Percentiles rank a stretch among this genome's conserved stretches.
Conservation (phyloP, 2,113 vertebrate species). For the Anhinga rufa region DNA sequence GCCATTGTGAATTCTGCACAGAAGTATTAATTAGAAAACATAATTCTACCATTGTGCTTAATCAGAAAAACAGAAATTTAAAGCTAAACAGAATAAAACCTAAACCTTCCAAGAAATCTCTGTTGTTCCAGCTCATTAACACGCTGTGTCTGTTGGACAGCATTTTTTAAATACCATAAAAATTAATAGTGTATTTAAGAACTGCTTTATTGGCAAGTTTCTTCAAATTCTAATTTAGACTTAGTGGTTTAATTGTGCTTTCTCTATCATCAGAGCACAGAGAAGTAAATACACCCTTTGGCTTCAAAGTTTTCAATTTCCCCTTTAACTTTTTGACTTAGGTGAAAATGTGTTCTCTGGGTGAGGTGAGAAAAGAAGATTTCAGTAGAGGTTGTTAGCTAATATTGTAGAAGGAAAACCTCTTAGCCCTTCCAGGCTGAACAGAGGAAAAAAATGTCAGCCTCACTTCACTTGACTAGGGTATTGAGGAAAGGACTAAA, state of each 20-base stretch:
- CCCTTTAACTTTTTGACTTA: background rate
- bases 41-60: slow-evolving; percentile 23
- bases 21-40: slow-evolving; percentile 46
- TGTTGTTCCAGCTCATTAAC: slow-evolving; percentile 72
- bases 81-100: slow-evolving; percentile 56
- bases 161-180: slow-evolving; percentile 68
- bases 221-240: slow-evolving; percentile 64
- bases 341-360: background rate
- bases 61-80: slow-evolving; percentile 62
- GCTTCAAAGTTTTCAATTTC: background rate
- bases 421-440: background rate
- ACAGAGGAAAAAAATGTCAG: background rate
- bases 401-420: background rate
- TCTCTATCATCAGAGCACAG: background rate
- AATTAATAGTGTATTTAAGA: slow-evolving; percentile 74
- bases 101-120: slow-evolving; percentile 64
- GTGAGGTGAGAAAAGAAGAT: background rate
- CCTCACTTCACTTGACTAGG: background rate
- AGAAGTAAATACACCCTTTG: slow-evolving; percentile 5
- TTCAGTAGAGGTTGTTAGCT: background rate
- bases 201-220: slow-evolving; percentile 63
- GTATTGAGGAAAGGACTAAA: background rate
- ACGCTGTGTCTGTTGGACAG: slow-evolving; percentile 58
- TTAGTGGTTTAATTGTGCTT: slow-evolving; percentile 57
- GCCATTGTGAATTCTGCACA: slow-evolving; percentile 6